Evolutionary conservation across 2,888 invertebrate species (phyloP), one percentile per base, ranked within the genome.

Genomic region (Tenthredo amoena): DNA sequence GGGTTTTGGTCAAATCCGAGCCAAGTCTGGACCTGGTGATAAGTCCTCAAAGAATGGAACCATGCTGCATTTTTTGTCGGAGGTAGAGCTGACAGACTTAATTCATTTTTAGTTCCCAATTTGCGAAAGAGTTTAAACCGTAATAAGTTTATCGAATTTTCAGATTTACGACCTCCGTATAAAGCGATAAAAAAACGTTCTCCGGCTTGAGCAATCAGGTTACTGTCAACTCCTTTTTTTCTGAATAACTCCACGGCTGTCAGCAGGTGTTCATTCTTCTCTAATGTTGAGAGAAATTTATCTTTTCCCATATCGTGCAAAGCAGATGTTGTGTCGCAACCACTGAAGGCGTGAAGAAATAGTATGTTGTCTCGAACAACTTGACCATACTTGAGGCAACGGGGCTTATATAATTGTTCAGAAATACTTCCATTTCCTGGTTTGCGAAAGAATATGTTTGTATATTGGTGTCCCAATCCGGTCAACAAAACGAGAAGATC

Each of bases 291-390:
- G 7, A 43, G 9, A 40, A 87, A 71, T 77, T 86, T 87, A 15
- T 43, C 74, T 85, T 87, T 90, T 81, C 85, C 88, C 55, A 86
- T 86, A 18, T 71, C 85, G 34, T 86, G 87, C 86, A 88, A 76
- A 34, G 87, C 87, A 34, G 88, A 89, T 5, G 43, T 72, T 40
- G 72, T 72, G 43, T 72, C 43, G 26, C 72, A 72, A 7, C 74
- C 74, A 10, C 40, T 74, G 43, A 74, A 74, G 43, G 88, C 88
- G 85, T 89, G 89, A 2, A 85, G 68, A 84, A 89, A 89, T 31
- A 88, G 81, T 77, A 89, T 86, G 74, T 87, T 82, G 68, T 82
- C 37, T 26, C 37, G 21, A n/a, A 84, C 65, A 10, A 65, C 34
- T 72, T 18, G 26, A 12, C 10, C 10, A 18, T 18, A 31, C 15